A percentile compares a stretch with the other conserved stretches of the same genome.
phyloP scores from a whole-genome alignment of 2,888 invertebrate species.

The Meteorus cinctellus region DNA sequence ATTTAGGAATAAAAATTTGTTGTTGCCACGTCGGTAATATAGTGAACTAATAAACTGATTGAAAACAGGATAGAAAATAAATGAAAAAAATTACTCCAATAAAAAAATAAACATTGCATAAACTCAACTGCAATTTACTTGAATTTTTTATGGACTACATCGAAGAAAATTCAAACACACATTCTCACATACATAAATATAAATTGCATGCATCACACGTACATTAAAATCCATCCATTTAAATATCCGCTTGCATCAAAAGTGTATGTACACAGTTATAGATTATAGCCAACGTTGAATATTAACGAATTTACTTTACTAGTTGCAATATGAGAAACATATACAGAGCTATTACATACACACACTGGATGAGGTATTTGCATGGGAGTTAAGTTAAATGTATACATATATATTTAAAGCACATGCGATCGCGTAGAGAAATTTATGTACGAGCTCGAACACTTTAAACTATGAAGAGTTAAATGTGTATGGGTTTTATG shows the following conservation, averaged over 20 bases:
- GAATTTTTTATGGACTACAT: too few species aligned
- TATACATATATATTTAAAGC: conserved; percentile 9
- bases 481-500: not conserved
- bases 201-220: not conserved
- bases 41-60: too few species aligned
- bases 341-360: not conserved
- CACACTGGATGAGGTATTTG: not conserved
- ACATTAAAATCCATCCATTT: conserved; percentile 31
- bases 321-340: conserved; percentile 40
- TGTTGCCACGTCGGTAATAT: too few species aligned
- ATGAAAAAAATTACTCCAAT: too few species aligned
- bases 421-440: conserved; percentile 33
- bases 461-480: conserved; percentile 41
- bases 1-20: too few species aligned
- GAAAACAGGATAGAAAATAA: too few species aligned
- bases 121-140: too few species aligned
- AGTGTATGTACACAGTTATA: not conserved
- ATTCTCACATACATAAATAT: not conserved
- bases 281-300: conserved; percentile 39
- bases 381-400: conserved; percentile 11
- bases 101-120: too few species aligned
- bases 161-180: not conserved
- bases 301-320: conserved; percentile 43
- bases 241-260: conserved; percentile 38
- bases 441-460: conserved; percentile 43